Percentiles rank a stretch among this genome's conserved stretches.
These are phyloP conservation scores for Dascillus cervinus DNA, from an alignment of 2,888 invertebrate genomes.

Conservation along the genomic window DNA sequence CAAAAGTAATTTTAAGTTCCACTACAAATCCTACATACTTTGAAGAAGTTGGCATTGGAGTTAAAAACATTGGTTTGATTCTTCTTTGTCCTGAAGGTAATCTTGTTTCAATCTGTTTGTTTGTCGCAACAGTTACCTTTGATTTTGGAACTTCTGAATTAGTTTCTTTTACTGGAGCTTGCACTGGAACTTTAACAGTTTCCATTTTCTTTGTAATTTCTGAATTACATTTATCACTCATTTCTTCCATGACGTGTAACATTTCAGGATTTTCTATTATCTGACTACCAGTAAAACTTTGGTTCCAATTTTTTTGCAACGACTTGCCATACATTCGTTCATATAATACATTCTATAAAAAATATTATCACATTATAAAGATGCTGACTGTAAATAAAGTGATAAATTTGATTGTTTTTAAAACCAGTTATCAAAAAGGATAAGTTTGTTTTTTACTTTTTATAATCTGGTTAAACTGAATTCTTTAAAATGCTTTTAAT, in stretches of 20 bases:
- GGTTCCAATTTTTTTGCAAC: slow-evolving; percentile 43
- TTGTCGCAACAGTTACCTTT: slow-evolving; percentile 58
- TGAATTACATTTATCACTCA: slow-evolving; percentile 43
- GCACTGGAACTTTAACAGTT: slow-evolving; percentile 12
- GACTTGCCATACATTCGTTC: slow-evolving; percentile 86
- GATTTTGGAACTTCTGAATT: slow-evolving; percentile 20
- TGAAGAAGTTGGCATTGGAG: slow-evolving; percentile 34
- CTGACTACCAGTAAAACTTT: slow-evolving; percentile 45
- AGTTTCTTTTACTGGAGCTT: slow-evolving; percentile 18
- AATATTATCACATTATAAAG: not conserved
- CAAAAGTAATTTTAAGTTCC: too few relatives aligned
- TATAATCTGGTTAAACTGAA: too few relatives aligned
- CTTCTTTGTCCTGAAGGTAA: slow-evolving; percentile 91
- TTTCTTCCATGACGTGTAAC: slow-evolving; percentile 50
- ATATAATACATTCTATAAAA: slow-evolving; percentile 63
- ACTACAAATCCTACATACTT: too few relatives aligned
- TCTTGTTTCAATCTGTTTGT: slow-evolving; percentile 89
- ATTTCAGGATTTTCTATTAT: slow-evolving; percentile 63
- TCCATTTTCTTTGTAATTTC: slow-evolving; percentile 24
- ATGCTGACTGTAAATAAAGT: too few relatives aligned
- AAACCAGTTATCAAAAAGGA: not conserved
- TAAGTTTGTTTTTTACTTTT: not conserved
- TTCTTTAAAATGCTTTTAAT: too few relatives aligned
- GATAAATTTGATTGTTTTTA: too few relatives aligned
- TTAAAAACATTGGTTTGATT: slow-evolving; percentile 94